A percentile compares a stretch with the other conserved stretches of the same genome.
Evolutionary conservation across 2,888 invertebrate genomes (phyloP).

Genomic region (Amiota minor): DNA sequence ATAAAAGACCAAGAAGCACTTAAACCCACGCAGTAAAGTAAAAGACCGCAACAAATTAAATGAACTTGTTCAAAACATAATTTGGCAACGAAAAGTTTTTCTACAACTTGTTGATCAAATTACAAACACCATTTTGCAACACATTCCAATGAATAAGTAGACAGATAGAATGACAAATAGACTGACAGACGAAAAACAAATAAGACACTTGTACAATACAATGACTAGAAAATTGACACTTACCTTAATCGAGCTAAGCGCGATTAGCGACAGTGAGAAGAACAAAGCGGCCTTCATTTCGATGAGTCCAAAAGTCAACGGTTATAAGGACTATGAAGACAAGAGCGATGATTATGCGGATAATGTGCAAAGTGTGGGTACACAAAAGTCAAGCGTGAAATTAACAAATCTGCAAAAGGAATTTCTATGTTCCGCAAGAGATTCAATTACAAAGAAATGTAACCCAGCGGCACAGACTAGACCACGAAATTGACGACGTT

Average conservation of each 20-base stretch:
- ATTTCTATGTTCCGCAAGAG: not conserved
- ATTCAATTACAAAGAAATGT: conserved; percentile 17
- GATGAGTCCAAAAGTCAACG: conserved; percentile 8
- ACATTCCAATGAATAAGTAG: not conserved
- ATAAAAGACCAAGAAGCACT: not conserved
- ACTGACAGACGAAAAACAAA: not conserved
- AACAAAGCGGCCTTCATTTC: conserved; percentile 70
- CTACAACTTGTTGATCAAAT: conserved; percentile 62
- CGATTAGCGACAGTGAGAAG: conserved; percentile 70
- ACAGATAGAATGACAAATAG: no score
- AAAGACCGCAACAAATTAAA: conserved; percentile 43
- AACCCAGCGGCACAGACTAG: not conserved
- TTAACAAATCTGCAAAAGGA: conserved; percentile 43
- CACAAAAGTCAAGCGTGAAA: conserved; percentile 40
- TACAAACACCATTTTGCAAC: conserved; percentile 32
- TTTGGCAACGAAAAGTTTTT: conserved; percentile 17
- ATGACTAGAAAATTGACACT: conserved; percentile 49
- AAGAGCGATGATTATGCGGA: conserved; percentile 22
- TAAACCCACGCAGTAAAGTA: not conserved
- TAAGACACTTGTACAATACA: not conserved
- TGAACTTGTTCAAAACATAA: conserved; percentile 44
- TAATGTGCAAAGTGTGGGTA: not conserved
- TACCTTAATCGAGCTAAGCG: conserved; percentile 70
- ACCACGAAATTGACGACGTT: not conserved
- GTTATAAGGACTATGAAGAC: no score